These are phyloP conservation scores for Erebia aethiops DNA, from an alignment of 2,888 invertebrate genomes.

Conservation along the genomic window DNA sequence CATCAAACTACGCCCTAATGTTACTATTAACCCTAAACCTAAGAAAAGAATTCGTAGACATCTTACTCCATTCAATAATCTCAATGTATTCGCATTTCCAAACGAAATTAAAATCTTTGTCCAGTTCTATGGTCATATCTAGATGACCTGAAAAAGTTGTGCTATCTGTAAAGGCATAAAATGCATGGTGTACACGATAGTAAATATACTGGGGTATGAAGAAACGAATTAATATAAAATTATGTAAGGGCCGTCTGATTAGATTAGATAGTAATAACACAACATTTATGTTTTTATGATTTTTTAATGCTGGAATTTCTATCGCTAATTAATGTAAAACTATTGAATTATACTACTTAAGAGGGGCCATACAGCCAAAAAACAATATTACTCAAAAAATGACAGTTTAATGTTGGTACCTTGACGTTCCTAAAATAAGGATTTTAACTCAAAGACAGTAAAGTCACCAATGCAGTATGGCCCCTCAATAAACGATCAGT, in stretches of 20 bases:
- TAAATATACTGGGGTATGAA: conserved; percentile 52
- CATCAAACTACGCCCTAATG: conserved; percentile 51
- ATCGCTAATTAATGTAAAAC: too few relatives aligned
- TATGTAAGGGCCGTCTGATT: conserved; percentile 39
- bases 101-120: conserved; percentile 24
- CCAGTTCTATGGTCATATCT: conserved; percentile 43
- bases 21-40: conserved; percentile 49
- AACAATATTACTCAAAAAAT: too few relatives aligned
- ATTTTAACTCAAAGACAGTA: too few relatives aligned
- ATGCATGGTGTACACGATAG: conserved; percentile 47
- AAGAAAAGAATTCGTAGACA: conserved; percentile 45
- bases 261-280: conserved; percentile 30
- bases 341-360: too few relatives aligned
- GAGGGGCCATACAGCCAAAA: too few relatives aligned
- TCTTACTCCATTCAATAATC: conserved; percentile 25
- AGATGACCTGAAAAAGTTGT: conserved; percentile 62
- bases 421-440: too few relatives aligned
- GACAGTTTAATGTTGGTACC: too few relatives aligned
- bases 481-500: too few relatives aligned
- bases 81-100: conserved; percentile 18
- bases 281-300: background rate
- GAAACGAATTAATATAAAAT: conserved; percentile 70
- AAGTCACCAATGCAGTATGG: too few relatives aligned
- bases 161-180: conserved; percentile 48
- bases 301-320: background rate